Conservation (phyloP, 2,888 invertebrate species). For the Eretmocerus hayati region DNA sequence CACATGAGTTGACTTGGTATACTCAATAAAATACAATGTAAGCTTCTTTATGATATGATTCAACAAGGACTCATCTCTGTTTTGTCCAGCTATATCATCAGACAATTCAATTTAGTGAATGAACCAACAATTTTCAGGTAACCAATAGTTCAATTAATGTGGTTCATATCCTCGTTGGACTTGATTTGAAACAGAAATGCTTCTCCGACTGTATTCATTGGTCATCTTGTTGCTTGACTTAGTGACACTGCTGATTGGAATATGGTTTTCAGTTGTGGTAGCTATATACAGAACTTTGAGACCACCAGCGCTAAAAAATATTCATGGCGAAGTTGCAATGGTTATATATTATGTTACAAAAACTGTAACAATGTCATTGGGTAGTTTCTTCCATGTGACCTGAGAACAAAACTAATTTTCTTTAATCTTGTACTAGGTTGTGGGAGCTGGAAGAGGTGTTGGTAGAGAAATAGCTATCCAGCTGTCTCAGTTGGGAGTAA, state of each 20-base stretch:
- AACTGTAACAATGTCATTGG: too few species aligned
- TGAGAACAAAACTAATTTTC: not conserved
- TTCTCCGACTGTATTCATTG: slow-evolving; percentile 53
- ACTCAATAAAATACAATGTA: too few species aligned
- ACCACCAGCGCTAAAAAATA: slow-evolving; percentile 56
- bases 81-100: not conserved
- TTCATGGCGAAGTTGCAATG: slow-evolving; percentile 58
- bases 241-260: slow-evolving; percentile 50
- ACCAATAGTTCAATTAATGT: too few species aligned
- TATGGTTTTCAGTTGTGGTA: slow-evolving; percentile 50
- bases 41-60: too few species aligned
- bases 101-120: slow-evolving; percentile 11
- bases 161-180: too few species aligned
- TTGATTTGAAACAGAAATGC: slow-evolving; percentile 48
- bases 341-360: slow-evolving; percentile 40
- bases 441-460: slow-evolving; percentile 65
- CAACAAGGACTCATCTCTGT: too few species aligned
- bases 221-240: slow-evolving; percentile 53
- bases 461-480: slow-evolving; percentile 59
- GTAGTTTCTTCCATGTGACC: too few species aligned
- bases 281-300: slow-evolving; percentile 50
- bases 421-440: slow-evolving; percentile 47
- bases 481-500: slow-evolving; percentile 53
- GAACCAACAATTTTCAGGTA: slow-evolving; percentile 25
- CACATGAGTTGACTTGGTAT: too few species aligned